phyloP scores from a whole-genome alignment of 1,140 invertebrate genomes.

The Caenorhabditis brenneri region DNA sequence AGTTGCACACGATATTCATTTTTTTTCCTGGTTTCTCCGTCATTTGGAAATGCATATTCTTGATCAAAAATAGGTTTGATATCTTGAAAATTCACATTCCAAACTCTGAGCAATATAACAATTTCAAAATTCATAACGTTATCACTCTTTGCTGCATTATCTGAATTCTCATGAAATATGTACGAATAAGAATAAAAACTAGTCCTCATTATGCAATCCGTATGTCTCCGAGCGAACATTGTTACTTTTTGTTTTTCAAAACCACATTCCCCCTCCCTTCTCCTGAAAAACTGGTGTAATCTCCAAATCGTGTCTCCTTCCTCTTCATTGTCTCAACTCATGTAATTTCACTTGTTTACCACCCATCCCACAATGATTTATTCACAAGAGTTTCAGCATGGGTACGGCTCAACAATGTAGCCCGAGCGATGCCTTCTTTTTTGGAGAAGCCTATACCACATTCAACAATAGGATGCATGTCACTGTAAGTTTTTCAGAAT shows the following conservation, averaged over 20 bases:
- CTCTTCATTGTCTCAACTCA: constrained; percentile 1
- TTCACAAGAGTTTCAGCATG: constrained; percentile 29
- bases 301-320: not conserved
- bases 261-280: not conserved
- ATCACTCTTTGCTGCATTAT: no score
- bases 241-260: not conserved
- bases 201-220: not conserved
- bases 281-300: constrained; percentile 25
- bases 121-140: no score
- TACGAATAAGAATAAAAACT: no score
- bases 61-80: no score
- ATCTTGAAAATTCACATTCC: no score
- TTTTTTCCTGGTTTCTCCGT: no score
- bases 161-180: no score
- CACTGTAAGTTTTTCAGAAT: not conserved
- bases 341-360: constrained; percentile 35
- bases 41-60: no score
- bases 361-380: constrained; percentile 10
- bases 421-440: constrained; percentile 20
- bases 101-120: no score
- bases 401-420: constrained; percentile 30
- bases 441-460: constrained; percentile 18
- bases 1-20: no score
- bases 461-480: constrained; percentile 37
- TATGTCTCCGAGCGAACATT: not conserved